Evolutionary conservation across 2,797 vertebrate genomes (phyloP).

Genomic region (Mus minutoides): DNA sequence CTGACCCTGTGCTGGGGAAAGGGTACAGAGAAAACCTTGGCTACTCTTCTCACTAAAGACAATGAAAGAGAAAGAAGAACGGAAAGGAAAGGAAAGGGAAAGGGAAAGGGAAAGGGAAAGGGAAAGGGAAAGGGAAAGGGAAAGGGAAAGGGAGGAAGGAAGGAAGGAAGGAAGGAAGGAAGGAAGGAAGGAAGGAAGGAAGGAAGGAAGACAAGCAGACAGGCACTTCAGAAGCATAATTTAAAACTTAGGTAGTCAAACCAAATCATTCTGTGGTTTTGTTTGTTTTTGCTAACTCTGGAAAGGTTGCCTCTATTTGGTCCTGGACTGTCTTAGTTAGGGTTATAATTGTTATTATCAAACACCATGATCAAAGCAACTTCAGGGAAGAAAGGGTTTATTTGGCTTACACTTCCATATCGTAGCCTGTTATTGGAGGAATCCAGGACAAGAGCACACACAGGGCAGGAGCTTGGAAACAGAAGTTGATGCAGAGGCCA

Average conservation of each 20-base stretch:
- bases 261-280: neutral
- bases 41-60: neutral
- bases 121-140: neutral
- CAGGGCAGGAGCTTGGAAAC: neutral
- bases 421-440: neutral
- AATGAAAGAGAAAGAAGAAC: neutral
- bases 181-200: neutral
- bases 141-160: neutral
- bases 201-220: neutral
- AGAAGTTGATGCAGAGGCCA: no score
- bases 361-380: neutral
- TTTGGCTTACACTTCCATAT: no score
- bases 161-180: neutral
- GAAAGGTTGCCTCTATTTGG: neutral
- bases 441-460: neutral
- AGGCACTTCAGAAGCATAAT: neutral
- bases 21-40: rapidly evolving
- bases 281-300: neutral
- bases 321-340: neutral
- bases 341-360: neutral
- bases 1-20: neutral
- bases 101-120: no score
- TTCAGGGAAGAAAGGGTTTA: neutral
- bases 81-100: neutral
- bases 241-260: neutral